These are phyloP conservation scores for Myrmecobius fasciatus DNA, from an alignment of 2,113 vertebrate genomes.

Conservation along the genomic window DNA sequence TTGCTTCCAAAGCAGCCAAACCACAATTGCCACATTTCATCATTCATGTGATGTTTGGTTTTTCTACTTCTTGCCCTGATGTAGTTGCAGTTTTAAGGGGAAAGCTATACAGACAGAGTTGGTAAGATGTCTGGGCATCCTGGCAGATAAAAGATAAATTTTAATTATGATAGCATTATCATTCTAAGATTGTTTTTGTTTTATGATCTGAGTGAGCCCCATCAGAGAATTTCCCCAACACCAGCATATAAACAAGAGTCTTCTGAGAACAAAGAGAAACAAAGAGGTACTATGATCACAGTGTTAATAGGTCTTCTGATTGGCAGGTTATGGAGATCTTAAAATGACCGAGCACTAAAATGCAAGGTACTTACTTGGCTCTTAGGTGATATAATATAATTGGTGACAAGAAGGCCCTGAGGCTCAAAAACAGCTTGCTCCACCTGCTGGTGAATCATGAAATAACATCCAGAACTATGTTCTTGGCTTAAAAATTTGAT, in stretches of 20 bases:
- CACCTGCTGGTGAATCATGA: neutral
- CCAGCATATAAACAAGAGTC: slow-evolving; percentile 11
- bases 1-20: neutral
- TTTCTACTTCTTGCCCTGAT: neutral
- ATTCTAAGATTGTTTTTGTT: slow-evolving; percentile 35
- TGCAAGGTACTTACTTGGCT: neutral
- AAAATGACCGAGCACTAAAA: neutral
- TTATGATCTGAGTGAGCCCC: neutral
- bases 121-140: slow-evolving; percentile 5
- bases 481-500: neutral
- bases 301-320: neutral
- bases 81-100: neutral
- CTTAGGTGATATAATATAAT: neutral
- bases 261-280: neutral
- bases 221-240: slow-evolving; percentile 9
- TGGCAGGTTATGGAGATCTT: neutral
- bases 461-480: neutral
- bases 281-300: neutral
- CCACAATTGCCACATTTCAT: neutral
- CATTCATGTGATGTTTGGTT: neutral
- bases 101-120: neutral
- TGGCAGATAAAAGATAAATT: neutral
- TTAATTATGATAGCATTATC: neutral
- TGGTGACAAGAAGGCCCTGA: neutral
- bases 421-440: neutral